These are phyloP conservation scores for Drosophila asahinai DNA, from an alignment of 1,140 invertebrate genomes.

Conservation along the genomic window DNA sequence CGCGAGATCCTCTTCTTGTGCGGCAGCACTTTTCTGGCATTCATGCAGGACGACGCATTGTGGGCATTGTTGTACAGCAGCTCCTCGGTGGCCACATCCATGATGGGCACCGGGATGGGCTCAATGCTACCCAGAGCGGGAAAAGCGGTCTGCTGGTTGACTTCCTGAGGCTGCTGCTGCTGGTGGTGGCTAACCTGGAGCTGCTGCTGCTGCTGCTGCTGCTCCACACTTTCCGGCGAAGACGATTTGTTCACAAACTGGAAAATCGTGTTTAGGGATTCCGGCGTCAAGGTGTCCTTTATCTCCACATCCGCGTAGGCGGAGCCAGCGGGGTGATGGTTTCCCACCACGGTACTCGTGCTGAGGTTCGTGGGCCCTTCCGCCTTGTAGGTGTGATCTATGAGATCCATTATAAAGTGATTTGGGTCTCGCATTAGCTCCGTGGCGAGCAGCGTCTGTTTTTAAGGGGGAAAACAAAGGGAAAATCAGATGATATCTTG, in stretches of 20 bases:
- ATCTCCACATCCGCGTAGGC: conserved; percentile 26
- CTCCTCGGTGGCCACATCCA: conserved; percentile 60
- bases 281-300: conserved; percentile 53
- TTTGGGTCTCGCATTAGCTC: conserved; percentile 65
- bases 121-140: conserved; percentile 56
- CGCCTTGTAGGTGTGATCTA: conserved; percentile 58
- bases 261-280: conserved; percentile 73
- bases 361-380: conserved; percentile 69
- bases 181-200: not conserved
- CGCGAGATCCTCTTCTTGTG: conserved; percentile 87
- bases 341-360: conserved; percentile 21
- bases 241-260: conserved; percentile 69
- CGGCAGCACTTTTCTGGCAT: conserved; percentile 84
- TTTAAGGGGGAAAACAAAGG: not conserved
- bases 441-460: conserved; percentile 70
- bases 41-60: conserved; percentile 43
- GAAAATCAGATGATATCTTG: not conserved
- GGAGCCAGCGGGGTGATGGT: not conserved
- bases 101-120: conserved; percentile 63
- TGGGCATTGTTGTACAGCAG: conserved; percentile 50
- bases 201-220: conserved; percentile 3
- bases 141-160: conserved; percentile 45
- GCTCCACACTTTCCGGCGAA: conserved; percentile 30
- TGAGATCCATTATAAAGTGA: conserved; percentile 74
- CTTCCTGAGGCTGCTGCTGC: conserved; percentile 4